A percentile compares a stretch with the other conserved stretches of the same genome.
phyloP scores from a whole-genome alignment of 2,888 invertebrate species.

The Nebria salina region DNA sequence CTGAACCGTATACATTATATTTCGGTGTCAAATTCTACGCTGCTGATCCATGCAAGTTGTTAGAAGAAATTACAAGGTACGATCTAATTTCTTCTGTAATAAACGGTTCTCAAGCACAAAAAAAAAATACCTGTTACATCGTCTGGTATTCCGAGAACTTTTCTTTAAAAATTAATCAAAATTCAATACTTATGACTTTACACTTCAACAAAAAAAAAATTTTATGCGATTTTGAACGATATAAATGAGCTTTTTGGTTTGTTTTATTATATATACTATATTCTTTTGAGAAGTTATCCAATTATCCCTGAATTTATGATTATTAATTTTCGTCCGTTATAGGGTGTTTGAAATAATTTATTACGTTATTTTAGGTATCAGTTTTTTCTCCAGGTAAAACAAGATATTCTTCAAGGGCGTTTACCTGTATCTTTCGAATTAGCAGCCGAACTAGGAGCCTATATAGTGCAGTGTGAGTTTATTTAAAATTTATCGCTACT shows the following conservation, averaged over 20 bases:
- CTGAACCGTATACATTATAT: slow-evolving; percentile 81
- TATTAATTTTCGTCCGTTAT: neutral
- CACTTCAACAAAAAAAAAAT: neutral
- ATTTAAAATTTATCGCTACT: neutral
- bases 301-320: neutral
- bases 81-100: slow-evolving; percentile 41
- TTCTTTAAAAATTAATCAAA: slow-evolving; percentile 16
- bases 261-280: neutral
- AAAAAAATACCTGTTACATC: neutral
- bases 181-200: neutral
- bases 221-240: neutral
- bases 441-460: slow-evolving; percentile 91
- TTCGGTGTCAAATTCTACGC: slow-evolving; percentile 98
- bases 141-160: slow-evolving; percentile 3
- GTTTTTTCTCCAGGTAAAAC: slow-evolving; percentile 95
- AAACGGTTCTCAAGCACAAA: too few species aligned
- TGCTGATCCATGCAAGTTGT: slow-evolving; percentile 93
- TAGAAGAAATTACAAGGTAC: slow-evolving; percentile 96
- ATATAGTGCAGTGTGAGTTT: slow-evolving; percentile 92
- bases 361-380: slow-evolving; percentile 81
- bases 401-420: slow-evolving; percentile 94
- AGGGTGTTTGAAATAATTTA: slow-evolving; percentile 16
- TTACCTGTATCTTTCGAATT: slow-evolving; percentile 91
- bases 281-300: neutral
- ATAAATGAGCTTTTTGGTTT: neutral